Evolutionary conservation across 2,888 invertebrate genomes (phyloP).

Genomic region (Tanytarsus gracilentus): DNA sequence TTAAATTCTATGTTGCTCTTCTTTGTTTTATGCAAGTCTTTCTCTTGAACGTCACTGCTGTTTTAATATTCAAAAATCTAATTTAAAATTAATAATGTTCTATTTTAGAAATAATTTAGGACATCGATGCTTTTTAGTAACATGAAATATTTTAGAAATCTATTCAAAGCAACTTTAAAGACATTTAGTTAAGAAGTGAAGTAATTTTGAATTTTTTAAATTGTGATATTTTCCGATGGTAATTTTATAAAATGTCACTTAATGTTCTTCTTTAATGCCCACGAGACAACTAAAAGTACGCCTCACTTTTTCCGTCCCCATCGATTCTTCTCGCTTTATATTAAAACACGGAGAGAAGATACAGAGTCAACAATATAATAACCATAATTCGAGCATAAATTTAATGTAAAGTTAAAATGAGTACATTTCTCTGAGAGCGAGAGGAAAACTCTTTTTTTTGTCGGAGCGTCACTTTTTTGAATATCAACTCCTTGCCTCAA

Average conservation of each 20-base stretch:
- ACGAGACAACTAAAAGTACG: constrained; percentile 12
- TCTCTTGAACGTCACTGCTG: neutral
- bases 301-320: too few species aligned
- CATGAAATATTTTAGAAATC: neutral
- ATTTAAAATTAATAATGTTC: neutral
- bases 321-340: too few species aligned
- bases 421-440: neutral
- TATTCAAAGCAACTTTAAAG: neutral
- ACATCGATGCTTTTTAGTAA: neutral
- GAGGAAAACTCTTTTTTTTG: too few species aligned
- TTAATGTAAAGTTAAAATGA: constrained; percentile 10
- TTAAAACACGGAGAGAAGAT: constrained; percentile 2
- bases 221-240: too few species aligned
- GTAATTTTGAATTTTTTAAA: constrained; percentile 1
- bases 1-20: constrained; percentile 6
- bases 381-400: constrained; percentile 20
- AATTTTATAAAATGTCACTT: too few species aligned
- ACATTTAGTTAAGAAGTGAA: neutral
- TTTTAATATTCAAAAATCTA: too few species aligned
- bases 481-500: too few species aligned
- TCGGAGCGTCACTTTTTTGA: too few species aligned
- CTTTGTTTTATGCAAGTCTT: neutral
- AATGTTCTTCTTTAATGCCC: neutral
- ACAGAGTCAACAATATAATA: constrained; percentile 26
- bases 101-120: neutral